Evolutionary conservation across 1,140 invertebrate species (phyloP), one percentile per base, ranked within the genome.

Genomic region (Psilanteris sp.): DNA sequence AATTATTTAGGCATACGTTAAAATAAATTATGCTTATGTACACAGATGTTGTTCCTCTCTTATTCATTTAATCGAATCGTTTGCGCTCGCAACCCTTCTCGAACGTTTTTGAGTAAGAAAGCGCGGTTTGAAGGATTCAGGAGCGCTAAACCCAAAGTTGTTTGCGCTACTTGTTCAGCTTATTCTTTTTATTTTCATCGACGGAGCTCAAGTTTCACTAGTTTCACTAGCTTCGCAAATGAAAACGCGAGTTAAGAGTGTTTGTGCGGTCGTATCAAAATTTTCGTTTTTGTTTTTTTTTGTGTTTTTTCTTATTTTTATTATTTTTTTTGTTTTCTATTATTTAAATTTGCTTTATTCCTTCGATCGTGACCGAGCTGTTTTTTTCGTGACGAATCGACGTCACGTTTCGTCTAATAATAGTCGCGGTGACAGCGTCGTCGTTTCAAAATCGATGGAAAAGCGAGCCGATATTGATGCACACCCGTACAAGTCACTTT

Each of bases 1-100:
- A 22, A 18, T 18, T 64, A 54, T 57, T 79, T 80, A 82, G 80
- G 78, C 80, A 59, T 79, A 79, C 72, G 59, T 70, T 82, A 79
- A 81, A 78, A 79, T 77, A 81, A 79, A 31, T 79, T 83, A 78
- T 79, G 67, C 11, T 62, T 62, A 48, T 62, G 31, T 61, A 61
- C 55, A 61, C 20, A 15, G 15, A 46, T 16, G 39, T 57, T 39
- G 13, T 39, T 15, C n/a, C 44, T 16, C 0, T 13, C 32, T 9
- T 5, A 14, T 22, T 54, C 22, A 18, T 10, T 54, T 34, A 15
- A n/a, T 20, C n/a, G 10, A 22, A 50, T 6, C 3, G n/a, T 16
- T 48, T 13, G 4, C 15, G 26, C 11, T 48, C 6, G 9, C 22
- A 7, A 13, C n/a, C 22, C 18, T 20, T 3, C 27, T 32, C 9